Base-by-base conservation (phyloP, 2,797 vertebrate genomes). In the Podargus strigoides region DNA sequence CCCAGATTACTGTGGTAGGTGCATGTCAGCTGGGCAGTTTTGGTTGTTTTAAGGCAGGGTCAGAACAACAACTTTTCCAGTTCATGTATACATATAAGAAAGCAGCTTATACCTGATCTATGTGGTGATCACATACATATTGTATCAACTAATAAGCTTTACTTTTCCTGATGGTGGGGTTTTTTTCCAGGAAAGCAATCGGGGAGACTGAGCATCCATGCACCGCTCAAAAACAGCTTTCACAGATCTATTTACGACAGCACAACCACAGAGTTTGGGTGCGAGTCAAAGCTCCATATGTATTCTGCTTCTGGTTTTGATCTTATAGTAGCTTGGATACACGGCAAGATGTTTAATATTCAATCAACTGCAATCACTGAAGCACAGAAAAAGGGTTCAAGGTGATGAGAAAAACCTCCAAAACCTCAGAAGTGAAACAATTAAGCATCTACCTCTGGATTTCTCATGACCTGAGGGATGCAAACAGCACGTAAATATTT, bases 231-330 rank as follows among this genome's bases (percentile, higher is more conserved):
- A 59, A 68, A 15, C 28, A 87, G 59, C 74, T 62, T 39, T 78
- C 77, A 30, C 14, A 8, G 82, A 26, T 89, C 72, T 89, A 66
- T 94, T 83, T 89, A 91, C 5, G 12, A 68, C 88, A 95, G 90
- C 63, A 58, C 58, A 66, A 18, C n/a, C 42, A 36, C 64, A 28
- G 67, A 69, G 55, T 55, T 16, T 34, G 68, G 63, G 85, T 66
- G 82, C 5, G 10, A 94, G 79, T 89, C 87, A 69, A 87, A 91
- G 75, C 82, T 92, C 81, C 70, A 39, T 20, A 53, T 44, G 76
- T 14, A 62, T 52, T 14, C 41, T 68, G 44, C 30, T 89, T 74
- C 66, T 41, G 67, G n/a, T 58, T 76, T 28, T 58, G 39, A 46
- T 56, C 68, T 53, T 26, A 63, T 1, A 59, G 69, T 59, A 28